A percentile compares a stretch with the other conserved stretches of the same genome.
phyloP scores from a whole-genome alignment of 2,888 invertebrate genomes.

The Harmothoe impar region DNA sequence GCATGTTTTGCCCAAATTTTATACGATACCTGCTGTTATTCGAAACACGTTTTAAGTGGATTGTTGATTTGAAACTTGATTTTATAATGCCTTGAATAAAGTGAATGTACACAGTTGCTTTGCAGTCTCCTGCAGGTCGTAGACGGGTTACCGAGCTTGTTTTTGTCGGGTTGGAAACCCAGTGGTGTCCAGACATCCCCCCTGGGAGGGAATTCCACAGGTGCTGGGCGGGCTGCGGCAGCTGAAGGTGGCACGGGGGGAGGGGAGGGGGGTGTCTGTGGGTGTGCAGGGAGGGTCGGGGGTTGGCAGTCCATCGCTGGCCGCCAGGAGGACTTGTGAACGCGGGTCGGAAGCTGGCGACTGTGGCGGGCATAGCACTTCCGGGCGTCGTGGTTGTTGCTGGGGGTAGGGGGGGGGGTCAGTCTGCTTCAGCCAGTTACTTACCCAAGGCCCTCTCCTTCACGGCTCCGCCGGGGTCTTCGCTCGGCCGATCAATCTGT shows the following conservation, averaged over 20 bases:
- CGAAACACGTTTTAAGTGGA: too few species aligned
- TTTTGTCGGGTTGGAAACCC: background rate
- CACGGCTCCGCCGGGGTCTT: conserved; percentile 2
- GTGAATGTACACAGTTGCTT: too few species aligned
- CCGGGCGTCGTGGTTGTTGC: background rate
- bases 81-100: too few species aligned
- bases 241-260: background rate
- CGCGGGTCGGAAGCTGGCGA: background rate
- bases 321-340: background rate
- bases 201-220: background rate
- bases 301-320: background rate
- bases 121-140: too few species aligned
- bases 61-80: too few species aligned
- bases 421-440: background rate
- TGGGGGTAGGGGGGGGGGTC: background rate
- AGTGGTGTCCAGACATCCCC: background rate
- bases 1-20: too few species aligned
- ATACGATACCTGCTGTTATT: too few species aligned
- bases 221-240: background rate
- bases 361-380: background rate
- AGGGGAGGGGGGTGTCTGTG: background rate
- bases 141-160: too few species aligned
- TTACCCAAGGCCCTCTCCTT: background rate
- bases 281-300: background rate
- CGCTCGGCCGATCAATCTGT: conserved; percentile 42